phyloP scores from a whole-genome alignment of 1,140 invertebrate genomes.

The Aphaenogaster ashmeadi region DNA sequence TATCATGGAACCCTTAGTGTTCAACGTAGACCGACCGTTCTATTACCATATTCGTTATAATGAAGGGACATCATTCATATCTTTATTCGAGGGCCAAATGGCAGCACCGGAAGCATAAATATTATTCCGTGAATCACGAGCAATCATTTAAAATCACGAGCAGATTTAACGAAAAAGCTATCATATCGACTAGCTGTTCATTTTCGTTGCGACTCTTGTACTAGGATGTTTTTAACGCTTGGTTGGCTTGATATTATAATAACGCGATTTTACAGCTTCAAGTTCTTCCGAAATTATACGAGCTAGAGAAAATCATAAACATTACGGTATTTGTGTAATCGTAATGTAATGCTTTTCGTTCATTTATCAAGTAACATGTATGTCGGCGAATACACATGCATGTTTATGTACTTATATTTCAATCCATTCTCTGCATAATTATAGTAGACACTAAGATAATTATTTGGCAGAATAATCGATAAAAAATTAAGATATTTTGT shows the following conservation, averaged over 20 bases:
- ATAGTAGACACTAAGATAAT: neutral
- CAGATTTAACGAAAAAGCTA: neutral
- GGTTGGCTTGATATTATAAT: neutral
- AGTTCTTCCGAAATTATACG: neutral
- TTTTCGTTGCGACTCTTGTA: neutral
- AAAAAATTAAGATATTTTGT: neutral
- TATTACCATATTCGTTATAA: conserved; percentile 17
- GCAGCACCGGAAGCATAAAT: neutral
- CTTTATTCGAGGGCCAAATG: neutral
- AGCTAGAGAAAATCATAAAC: neutral
- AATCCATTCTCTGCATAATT: neutral
- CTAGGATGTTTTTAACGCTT: neutral
- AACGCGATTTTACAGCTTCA: neutral
- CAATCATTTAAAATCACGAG: neutral
- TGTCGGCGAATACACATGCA: neutral
- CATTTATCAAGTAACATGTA: neutral
- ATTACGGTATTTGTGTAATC: neutral
- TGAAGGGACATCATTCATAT: neutral
- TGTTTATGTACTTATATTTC: neutral
- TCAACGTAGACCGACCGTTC: neutral
- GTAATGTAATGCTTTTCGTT: neutral
- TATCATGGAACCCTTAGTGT: neutral
- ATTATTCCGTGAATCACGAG: neutral
- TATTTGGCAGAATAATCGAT: neutral
- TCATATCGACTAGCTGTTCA: neutral